Percentiles rank a stretch among this genome's conserved stretches.
Conservation (phyloP, 2,797 vertebrate genomes). For the Decapterus maruadsi region DNA sequence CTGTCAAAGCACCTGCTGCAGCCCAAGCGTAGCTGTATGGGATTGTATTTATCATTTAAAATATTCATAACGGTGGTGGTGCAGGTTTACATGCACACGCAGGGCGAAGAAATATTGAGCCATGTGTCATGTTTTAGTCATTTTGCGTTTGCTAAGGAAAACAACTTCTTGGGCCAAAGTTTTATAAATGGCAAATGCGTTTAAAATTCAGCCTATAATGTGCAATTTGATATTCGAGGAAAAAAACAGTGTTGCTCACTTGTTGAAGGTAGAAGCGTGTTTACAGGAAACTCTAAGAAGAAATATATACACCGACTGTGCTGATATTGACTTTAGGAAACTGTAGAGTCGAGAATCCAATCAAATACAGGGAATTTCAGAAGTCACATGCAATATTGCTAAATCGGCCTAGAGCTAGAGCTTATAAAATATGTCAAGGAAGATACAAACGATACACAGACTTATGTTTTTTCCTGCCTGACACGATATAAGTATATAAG, state of each 20-base stretch:
- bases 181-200: no score
- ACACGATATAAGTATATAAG: neutral
- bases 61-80: no score
- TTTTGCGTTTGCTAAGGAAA: no score
- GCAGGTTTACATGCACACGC: no score
- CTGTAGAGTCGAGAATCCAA: neutral
- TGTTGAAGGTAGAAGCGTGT: neutral
- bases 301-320: neutral
- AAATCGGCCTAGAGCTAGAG: neutral
- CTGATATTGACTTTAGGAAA: neutral
- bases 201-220: neutral
- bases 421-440: neutral
- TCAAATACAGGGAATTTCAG: neutral
- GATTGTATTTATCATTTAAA: no score
- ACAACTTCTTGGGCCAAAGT: no score
- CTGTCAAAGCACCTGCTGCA: no score
- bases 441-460: neutral
- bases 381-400: constrained; percentile 5
- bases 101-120: no score
- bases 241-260: neutral
- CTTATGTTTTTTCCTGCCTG: neutral
- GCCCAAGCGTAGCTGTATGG: no score
- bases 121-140: no score
- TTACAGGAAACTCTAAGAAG: neutral
- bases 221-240: neutral